A percentile compares a stretch with the other conserved stretches of the same genome.
These are phyloP conservation scores for Drosophila nasuta DNA, from an alignment of 1,140 invertebrate species.

Conservation along the genomic window DNA sequence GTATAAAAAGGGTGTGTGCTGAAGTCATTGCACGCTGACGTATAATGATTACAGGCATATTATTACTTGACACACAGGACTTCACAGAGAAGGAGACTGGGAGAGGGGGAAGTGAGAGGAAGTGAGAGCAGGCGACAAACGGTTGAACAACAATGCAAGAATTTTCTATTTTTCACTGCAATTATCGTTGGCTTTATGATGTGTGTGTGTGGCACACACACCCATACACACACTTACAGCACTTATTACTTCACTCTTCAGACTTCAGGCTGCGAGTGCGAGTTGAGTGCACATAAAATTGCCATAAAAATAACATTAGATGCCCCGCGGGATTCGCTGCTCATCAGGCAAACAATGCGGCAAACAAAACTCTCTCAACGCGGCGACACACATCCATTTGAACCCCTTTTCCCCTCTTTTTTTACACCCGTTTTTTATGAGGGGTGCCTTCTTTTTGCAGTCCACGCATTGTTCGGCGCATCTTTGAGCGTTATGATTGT, in stretches of 20 bases:
- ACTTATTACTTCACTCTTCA: slow-evolving; percentile 31
- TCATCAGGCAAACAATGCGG: slow-evolving; percentile 53
- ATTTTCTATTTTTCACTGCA: slow-evolving; percentile 49
- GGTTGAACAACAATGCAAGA: slow-evolving; percentile 46
- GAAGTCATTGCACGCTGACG: slow-evolving; percentile 60
- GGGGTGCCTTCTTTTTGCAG: background rate
- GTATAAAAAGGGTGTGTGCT: slow-evolving; percentile 1
- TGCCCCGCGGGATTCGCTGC: slow-evolving; percentile 41
- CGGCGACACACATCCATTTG: slow-evolving; percentile 43
- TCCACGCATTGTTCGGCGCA: slow-evolving; percentile 24
- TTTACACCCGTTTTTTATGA: background rate
- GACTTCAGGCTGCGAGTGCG: background rate
- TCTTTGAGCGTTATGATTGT: slow-evolving; percentile 34
- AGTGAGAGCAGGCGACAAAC: background rate
- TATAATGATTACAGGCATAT: slow-evolving; percentile 63
- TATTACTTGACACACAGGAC: slow-evolving; percentile 51
- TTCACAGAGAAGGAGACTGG: slow-evolving; percentile 17
- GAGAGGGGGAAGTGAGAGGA: background rate
- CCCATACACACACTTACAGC: slow-evolving; percentile 21
- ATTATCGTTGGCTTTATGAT: slow-evolving; percentile 56
- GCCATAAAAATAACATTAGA: slow-evolving; percentile 63
- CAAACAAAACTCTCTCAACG: slow-evolving; percentile 4
- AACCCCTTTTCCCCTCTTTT: too few relatives aligned
- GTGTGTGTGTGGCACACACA: slow-evolving; percentile 21
- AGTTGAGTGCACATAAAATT: slow-evolving; percentile 44